A percentile compares a stretch with the other conserved stretches of the same genome.
These are phyloP conservation scores for Drosophila funebris DNA, from an alignment of 1,140 invertebrate genomes.

Conservation along the genomic window DNA sequence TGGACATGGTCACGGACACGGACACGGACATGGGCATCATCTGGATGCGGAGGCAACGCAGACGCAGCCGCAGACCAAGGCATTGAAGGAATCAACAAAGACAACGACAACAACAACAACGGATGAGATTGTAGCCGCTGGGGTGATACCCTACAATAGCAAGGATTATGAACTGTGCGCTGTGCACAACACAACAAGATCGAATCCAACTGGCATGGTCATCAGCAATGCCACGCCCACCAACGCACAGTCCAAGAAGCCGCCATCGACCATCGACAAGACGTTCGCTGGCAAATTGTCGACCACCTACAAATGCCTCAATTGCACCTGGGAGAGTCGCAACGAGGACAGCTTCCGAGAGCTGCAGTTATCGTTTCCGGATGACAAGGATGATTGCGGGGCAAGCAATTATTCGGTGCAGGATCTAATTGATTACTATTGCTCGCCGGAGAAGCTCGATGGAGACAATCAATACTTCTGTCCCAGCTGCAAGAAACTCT, in stretches of 20 bases:
- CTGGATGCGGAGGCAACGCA: neutral
- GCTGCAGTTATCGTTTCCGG: conserved; percentile 91
- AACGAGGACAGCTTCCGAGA: conserved; percentile 92
- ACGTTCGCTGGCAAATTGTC: conserved; percentile 90
- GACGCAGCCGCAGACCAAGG: conserved; percentile 5
- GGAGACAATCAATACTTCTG: conserved; percentile 93
- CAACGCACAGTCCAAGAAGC: conserved; percentile 42
- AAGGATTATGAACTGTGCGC: conserved; percentile 57
- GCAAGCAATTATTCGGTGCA: conserved; percentile 86
- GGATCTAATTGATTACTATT: conserved; percentile 90
- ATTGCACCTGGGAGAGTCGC: conserved; percentile 88
- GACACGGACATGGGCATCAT: too few species aligned
- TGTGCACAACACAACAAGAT: too few species aligned
- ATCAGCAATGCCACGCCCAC: conserved; percentile 10
- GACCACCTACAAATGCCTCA: conserved; percentile 89
- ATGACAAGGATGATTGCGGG: conserved; percentile 84
- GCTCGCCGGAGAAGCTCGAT: conserved; percentile 89
- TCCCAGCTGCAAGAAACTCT: conserved; percentile 89
- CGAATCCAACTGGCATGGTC: too few species aligned
- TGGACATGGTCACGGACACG: too few species aligned
- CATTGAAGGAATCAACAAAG: conserved; percentile 13
- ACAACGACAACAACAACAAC: too few species aligned
- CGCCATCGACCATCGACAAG: conserved; percentile 86
- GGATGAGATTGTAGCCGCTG: conserved; percentile 52
- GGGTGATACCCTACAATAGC: conserved; percentile 69